Evolutionary conservation across 2,113 vertebrate species (phyloP).

Genomic region (Python bivittatus): DNA sequence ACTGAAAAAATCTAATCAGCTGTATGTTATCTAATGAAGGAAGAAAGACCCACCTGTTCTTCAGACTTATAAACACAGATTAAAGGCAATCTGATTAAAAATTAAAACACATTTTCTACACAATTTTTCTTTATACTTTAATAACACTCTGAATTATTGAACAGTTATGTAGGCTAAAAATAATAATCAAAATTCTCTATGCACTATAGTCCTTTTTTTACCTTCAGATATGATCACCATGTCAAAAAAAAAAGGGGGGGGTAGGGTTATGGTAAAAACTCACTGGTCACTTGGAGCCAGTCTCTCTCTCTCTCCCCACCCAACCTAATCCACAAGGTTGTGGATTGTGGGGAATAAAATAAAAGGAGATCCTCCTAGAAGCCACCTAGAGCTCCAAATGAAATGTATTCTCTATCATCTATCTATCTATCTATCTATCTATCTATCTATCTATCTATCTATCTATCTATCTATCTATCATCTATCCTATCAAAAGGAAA

Average conservation of each 20-base stretch:
- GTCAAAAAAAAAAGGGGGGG: constrained; percentile 9
- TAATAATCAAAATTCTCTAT: constrained; percentile 30
- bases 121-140: constrained; percentile 71
- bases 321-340: no score
- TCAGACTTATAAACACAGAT: constrained; percentile 67
- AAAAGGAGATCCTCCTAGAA: no score
- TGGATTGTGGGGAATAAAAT: no score
- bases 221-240: constrained; percentile 49
- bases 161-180: constrained; percentile 54
- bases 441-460: no score
- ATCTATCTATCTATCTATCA: no score
- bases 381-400: no score
- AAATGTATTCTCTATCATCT: no score
- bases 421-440: no score
- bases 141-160: constrained; percentile 74
- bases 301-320: no score
- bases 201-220: constrained; percentile 45
- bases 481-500: no score
- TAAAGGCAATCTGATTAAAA: constrained; percentile 73
- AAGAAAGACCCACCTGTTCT: constrained; percentile 45
- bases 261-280: no score
- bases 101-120: constrained; percentile 71
- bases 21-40: constrained; percentile 59
- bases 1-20: constrained; percentile 45
- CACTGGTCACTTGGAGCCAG: no score